Percentiles rank a stretch among this genome's conserved stretches.
phyloP scores from a whole-genome alignment of 1,140 invertebrate genomes.

The Epicauta chinensis region DNA sequence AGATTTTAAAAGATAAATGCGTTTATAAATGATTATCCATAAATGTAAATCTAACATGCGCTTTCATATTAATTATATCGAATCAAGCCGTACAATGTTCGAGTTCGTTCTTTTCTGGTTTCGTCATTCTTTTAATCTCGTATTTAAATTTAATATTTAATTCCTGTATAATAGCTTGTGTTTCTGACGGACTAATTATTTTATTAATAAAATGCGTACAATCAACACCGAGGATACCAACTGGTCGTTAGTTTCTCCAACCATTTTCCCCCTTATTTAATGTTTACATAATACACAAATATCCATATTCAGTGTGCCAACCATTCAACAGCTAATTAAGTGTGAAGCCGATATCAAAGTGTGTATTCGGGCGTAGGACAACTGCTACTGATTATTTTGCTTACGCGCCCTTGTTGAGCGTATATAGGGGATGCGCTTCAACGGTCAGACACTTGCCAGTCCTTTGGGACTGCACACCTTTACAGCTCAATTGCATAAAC shows the following conservation, averaged over 20 bases:
- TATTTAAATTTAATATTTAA: too few relatives aligned
- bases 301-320: too few relatives aligned
- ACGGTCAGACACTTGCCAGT: constrained; percentile 5
- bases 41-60: too few relatives aligned
- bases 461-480: not conserved
- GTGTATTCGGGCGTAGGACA: constrained; percentile 14
- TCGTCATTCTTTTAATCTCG: too few relatives aligned
- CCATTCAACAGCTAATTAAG: constrained; percentile 17
- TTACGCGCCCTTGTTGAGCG: constrained; percentile 10
- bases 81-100: too few relatives aligned
- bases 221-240: not conserved
- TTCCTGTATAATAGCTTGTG: not conserved
- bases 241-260: not conserved
- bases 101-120: too few relatives aligned
- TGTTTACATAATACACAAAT: too few relatives aligned
- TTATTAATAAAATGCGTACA: constrained; percentile 12
- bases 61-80: too few relatives aligned
- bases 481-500: too few relatives aligned
- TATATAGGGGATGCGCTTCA: constrained; percentile 6
- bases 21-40: too few relatives aligned
- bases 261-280: too few relatives aligned
- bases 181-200: constrained; percentile 8
- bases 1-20: too few relatives aligned
- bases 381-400: constrained; percentile 21
- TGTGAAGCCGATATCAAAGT: constrained; percentile 21